Evolutionary conservation across 2,888 invertebrate genomes (phyloP), one percentile per base, ranked within the genome.

Genomic region (Cordylochernes scorpioides): DNA sequence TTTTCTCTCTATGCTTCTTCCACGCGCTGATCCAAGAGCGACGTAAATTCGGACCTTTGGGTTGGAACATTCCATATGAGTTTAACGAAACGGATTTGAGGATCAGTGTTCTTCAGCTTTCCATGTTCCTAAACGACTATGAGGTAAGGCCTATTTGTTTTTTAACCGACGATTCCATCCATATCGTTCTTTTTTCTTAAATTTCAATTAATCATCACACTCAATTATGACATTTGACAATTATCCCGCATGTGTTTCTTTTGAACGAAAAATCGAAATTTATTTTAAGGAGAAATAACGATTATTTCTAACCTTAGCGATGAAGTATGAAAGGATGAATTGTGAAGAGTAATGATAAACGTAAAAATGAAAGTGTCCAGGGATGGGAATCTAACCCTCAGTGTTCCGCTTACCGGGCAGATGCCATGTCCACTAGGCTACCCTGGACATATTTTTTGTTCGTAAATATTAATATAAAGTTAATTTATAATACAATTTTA

Each of bases 41-140:
- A 22, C 44, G 55, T 21, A 54, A 55, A 40, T 58, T 58, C 44
- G 58, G 58, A 7, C 51, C 58, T 4, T 44, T 59, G n/a, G 58
- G 58, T 15, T 58, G 58, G 45, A 58, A 59, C 42, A 56, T 54
- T 27, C 53, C 57, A 1, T 58, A 58, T 39, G 57, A 58, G 43
- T 58, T 57, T 43, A 58, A 57, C 32, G 58, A 58, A 38, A 58
- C 58, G 8, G 58, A 58, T 44, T 44, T 58, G 8, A 44, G 55
- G 24, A 58, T 59, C 32, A 54, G 54, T 31, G 52, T 53, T 3
- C 46, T 49, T 33, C 58, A 58, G 44, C 44, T 58, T 17, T 45
- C 48, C 31, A 57, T 55, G 50, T 57, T 57, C 43, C 45, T 58
- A 13, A 51, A 52, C 34, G 49, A 57, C 31, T 58, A 58, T 42